Evolutionary conservation across 2,113 vertebrate genomes (phyloP), one percentile per base, ranked within the genome.

Genomic region (Ahaetulla prasina): DNA sequence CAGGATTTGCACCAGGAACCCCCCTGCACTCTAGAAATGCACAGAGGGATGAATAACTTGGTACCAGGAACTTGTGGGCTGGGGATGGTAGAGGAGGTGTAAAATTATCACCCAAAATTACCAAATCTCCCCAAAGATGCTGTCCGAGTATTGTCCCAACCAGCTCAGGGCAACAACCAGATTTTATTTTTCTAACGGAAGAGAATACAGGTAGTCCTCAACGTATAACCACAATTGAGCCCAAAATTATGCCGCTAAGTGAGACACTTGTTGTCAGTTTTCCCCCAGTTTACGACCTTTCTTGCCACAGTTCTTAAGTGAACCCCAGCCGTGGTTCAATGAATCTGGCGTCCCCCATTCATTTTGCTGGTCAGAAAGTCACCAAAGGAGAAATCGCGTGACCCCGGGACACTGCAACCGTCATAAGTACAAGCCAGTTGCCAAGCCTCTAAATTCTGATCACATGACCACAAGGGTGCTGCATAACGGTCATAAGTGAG

Each of bases 391-490:
- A n/a, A n/a, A n/a, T n/a, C n/a, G n/a, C 25, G 9, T 30, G 25
- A 63, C 60, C 4, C 27, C 11, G 55, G 54, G 2, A 57, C 23
- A 8, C 55, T 57, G 23, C 23, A 1, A 57, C 55, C 8, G 27
- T 63, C 60, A 12, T 30, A 63, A 30, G 11, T 63, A 63, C 1
- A 9, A 12, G 3, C 1, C 27, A 1, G 27, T 63, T 30, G 27
- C 27, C 27, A n/a, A n/a, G 27, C 1, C 0, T n/a, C 11, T 3
- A 4, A n/a, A 14, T 14, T n/a, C n/a, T n/a, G 11, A 14, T 63
- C 27, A 0, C 1, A 3, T 4, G 27, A 14, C 23, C 23, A 0
- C 0, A 0, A 2, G 11, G 3, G 2, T 12, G 60, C 27, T 1
- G 11, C 11, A n/a, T n/a, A 63, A 14, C 4, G 0, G 11, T 14